Evolutionary conservation across 1,140 invertebrate genomes (phyloP).

Genomic region (Xylocopa sonorina): DNA sequence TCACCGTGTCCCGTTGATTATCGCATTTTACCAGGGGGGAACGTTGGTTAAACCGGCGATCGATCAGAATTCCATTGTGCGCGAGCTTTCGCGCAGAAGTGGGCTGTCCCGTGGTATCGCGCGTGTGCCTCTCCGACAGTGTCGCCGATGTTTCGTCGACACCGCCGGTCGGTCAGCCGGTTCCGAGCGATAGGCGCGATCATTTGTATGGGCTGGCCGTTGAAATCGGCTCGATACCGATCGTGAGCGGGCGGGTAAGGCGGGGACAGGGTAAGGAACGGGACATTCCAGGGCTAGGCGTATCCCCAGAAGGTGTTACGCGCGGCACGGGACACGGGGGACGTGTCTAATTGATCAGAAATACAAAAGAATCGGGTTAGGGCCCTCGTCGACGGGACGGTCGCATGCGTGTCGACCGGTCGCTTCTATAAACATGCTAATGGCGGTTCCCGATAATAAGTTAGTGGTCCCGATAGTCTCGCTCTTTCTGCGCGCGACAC

Average conservation of each 20-base stretch:
- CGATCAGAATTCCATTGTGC: slow-evolving; percentile 1
- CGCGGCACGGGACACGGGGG: slow-evolving; percentile 14
- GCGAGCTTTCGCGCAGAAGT: slow-evolving; percentile 24
- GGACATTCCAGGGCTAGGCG: slow-evolving; percentile 51
- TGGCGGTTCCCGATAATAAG: slow-evolving; percentile 73
- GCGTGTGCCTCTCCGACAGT: not conserved
- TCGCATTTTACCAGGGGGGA: not conserved
- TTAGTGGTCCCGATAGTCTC: slow-evolving; percentile 65
- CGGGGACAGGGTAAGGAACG: not conserved
- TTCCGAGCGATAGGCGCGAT: slow-evolving; percentile 35
- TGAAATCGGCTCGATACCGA: slow-evolving; percentile 46
- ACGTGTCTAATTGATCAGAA: slow-evolving; percentile 70
- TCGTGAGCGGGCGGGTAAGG: slow-evolving; percentile 1
- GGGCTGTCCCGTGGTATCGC: slow-evolving; percentile 6
- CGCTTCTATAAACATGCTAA: slow-evolving; percentile 76
- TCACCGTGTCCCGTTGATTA: not conserved
- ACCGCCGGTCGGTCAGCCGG: not conserved
- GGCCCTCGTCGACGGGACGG: not conserved
- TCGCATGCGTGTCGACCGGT: slow-evolving; percentile 45
- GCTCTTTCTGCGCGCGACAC: slow-evolving; percentile 42
- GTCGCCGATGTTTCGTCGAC: not conserved
- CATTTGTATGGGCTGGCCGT: slow-evolving; percentile 35
- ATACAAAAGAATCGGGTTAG: slow-evolving; percentile 57
- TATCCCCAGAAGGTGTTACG: slow-evolving; percentile 47
- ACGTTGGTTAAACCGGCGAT: not conserved